A percentile compares a stretch with the other conserved stretches of the same genome.
Evolutionary conservation across 2,888 invertebrate species (phyloP).

Genomic region (Hecatera dysodea): DNA sequence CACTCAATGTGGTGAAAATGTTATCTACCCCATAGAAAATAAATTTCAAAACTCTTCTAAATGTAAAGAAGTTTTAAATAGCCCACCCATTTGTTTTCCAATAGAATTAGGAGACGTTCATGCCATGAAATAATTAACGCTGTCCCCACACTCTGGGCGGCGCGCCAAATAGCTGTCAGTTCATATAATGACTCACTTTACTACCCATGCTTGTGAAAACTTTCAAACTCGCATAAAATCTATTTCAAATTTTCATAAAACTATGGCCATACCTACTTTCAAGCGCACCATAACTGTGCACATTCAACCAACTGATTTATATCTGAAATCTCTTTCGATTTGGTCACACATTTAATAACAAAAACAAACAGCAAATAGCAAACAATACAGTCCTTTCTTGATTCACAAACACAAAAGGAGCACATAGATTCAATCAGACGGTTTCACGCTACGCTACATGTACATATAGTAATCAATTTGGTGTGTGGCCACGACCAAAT

Average conservation of each 20-base stretch:
- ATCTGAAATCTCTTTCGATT: conserved; percentile 25
- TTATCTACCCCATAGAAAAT: no score
- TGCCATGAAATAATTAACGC: conserved; percentile 46
- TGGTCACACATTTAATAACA: conserved; percentile 28
- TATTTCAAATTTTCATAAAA: conserved; percentile 46
- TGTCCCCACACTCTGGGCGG: conserved; percentile 50
- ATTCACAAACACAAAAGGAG: conserved; percentile 58
- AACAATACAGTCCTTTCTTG: conserved; percentile 45
- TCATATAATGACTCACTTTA: conserved; percentile 53
- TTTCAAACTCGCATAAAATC: conserved; percentile 46
- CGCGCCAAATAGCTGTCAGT: conserved; percentile 60
- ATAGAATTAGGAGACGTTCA: conserved; percentile 23
- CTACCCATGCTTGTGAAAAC: conserved; percentile 38
- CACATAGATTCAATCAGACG: conserved; percentile 64
- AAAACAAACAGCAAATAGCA: conserved; percentile 31
- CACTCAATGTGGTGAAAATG: neutral
- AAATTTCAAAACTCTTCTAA: no score
- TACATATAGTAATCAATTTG: conserved; percentile 71
- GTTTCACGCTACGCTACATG: conserved; percentile 62
- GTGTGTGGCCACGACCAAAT: conserved; percentile 61
- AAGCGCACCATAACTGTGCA: conserved; percentile 8
- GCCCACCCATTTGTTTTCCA: conserved; percentile 21
- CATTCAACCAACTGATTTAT: conserved; percentile 45
- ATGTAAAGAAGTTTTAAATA: neutral
- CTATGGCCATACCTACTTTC: conserved; percentile 11